Percentiles rank a stretch among this genome's conserved stretches.
Conservation (phyloP, 2,113 vertebrate species). For the Anhinga anhinga region DNA sequence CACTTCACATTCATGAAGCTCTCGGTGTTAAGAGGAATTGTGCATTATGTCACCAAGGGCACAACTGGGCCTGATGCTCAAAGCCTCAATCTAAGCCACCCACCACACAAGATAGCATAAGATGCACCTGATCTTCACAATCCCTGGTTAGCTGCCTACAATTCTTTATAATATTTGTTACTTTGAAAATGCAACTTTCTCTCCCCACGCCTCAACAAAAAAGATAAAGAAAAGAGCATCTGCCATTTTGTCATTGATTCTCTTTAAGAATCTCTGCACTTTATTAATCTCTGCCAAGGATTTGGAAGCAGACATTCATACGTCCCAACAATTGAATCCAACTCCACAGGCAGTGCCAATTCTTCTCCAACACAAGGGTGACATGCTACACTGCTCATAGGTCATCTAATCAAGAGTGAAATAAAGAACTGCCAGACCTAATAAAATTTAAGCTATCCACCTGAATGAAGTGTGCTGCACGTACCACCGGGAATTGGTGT, state of each 20-base stretch:
- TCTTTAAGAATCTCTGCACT: constrained; percentile 27
- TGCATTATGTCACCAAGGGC: neutral
- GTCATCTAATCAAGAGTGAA: constrained; percentile 56
- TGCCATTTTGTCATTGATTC: constrained; percentile 27
- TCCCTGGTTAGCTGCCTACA: neutral
- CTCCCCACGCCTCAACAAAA: neutral
- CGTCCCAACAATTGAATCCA: constrained; percentile 32
- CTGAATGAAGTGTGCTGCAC: neutral
- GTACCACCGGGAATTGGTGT: neutral
- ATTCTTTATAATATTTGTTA: neutral
- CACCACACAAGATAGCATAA: neutral
- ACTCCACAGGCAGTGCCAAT: neutral
- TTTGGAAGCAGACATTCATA: constrained; percentile 20
- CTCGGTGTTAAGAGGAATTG: neutral
- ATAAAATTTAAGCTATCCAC: constrained; percentile 27
- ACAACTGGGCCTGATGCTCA: no score
- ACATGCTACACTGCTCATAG: constrained; percentile 26
- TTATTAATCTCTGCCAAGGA: constrained; percentile 53
- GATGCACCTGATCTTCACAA: neutral
- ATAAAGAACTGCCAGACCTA: constrained; percentile 60
- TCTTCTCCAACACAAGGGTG: neutral
- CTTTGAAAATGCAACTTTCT: neutral
- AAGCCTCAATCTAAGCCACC: neutral
- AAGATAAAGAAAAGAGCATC: constrained; percentile 8
- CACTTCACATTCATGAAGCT: neutral